Conservation (phyloP, 2,797 vertebrate species). For the Vespertilio murinus region DNA sequence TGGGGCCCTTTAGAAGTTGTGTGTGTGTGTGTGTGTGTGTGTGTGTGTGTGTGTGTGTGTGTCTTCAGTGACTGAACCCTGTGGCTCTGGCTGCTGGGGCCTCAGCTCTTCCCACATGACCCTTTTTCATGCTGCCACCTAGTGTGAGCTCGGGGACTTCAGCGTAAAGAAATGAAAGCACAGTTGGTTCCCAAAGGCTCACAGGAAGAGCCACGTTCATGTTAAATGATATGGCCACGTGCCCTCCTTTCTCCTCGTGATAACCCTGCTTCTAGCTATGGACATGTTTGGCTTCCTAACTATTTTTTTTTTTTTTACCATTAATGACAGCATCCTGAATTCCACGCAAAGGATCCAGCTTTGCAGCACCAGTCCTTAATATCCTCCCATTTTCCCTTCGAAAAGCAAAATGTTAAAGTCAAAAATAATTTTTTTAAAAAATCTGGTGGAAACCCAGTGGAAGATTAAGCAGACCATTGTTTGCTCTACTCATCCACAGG, state of each 20-base stretch:
- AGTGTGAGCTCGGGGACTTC: constrained; percentile 66
- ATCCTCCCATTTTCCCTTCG: neutral
- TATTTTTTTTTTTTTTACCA: neutral
- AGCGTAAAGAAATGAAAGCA: neutral
- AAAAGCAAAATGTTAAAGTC: neutral
- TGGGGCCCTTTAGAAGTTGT: neutral
- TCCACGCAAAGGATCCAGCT: neutral
- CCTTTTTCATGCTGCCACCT: constrained; percentile 83
- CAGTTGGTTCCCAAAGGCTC: neutral
- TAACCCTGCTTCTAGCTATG: neutral
- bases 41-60: neutral
- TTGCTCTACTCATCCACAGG: neutral
- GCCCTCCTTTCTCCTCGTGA: neutral
- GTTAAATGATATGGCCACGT: fast-evolving
- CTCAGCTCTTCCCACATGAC: constrained; percentile 9
- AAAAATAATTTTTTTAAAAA: neutral
- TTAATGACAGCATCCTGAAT: neutral
- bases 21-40: neutral
- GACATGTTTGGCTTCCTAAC: neutral
- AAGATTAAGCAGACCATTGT: neutral
- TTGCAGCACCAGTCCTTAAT: no score
- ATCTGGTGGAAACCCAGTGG: neutral
- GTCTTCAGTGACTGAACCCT: neutral
- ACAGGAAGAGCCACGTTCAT: neutral
- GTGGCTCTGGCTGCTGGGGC: neutral